phyloP scores from a whole-genome alignment of 2,888 invertebrate genomes.

The Globia sparganii region DNA sequence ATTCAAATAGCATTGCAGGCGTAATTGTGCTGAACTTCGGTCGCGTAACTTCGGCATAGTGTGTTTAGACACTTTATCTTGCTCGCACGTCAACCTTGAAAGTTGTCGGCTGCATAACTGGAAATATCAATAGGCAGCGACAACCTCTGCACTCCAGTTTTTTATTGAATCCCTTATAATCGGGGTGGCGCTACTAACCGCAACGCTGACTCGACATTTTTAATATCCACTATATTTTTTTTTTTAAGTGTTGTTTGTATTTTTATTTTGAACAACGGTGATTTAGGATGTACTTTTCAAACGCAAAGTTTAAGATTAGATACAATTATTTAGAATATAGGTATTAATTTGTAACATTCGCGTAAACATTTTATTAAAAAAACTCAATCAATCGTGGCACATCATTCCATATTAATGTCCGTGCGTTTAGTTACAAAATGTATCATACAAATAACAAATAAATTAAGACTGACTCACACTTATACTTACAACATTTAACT shows the following conservation, averaged over 20 bases:
- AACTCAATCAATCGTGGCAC: slow-evolving; percentile 30
- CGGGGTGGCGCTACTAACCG: background rate
- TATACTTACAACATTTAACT: slow-evolving; percentile 40
- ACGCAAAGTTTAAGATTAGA: slow-evolving; percentile 36
- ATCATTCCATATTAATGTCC: background rate
- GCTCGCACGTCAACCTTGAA: background rate
- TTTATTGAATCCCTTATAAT: background rate
- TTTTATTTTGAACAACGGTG: background rate
- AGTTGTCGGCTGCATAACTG: background rate
- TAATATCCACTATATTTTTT: background rate
- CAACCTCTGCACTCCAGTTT: background rate
- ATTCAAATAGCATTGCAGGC: no score
- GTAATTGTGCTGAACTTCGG: no score
- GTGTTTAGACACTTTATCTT: no score
- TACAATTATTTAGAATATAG: slow-evolving; percentile 49
- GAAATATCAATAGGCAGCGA: background rate
- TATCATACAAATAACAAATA: slow-evolving; percentile 49
- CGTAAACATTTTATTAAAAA: slow-evolving; percentile 46
- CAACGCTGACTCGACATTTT: background rate
- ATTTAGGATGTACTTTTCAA: slow-evolving; percentile 14
- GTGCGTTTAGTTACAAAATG: slow-evolving; percentile 48
- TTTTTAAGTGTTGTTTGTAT: no score
- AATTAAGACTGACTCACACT: slow-evolving; percentile 39
- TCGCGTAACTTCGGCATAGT: no score
- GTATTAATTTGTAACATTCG: slow-evolving; percentile 48